Base-by-base conservation (phyloP, 1,140 invertebrate genomes). In the Watersipora subatra region DNA sequence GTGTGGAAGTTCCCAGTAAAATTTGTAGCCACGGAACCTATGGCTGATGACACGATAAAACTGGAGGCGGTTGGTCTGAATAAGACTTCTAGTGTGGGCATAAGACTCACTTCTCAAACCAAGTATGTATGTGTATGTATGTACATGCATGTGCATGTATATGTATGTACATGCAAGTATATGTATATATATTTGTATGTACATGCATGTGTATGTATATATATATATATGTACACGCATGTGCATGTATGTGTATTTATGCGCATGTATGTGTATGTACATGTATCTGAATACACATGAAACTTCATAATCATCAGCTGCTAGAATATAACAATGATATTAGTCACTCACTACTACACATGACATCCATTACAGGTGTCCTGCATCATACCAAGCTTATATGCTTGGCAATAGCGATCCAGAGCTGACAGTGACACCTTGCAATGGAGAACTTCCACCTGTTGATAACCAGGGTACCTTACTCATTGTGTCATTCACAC, bases 1-100 rank as follows among this genome's bases (percentile, higher is more conserved):
- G 66, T 77, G 22, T 80, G 78, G 78, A 72, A 71, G 63, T 80
- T 79, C 65, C 78, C 79, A 3, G 66, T 80, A 1, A 67, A 70
- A n/a, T 77, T 80, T 66, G 64, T 72, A 15, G 73, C 79, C 28
- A 61, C 72, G 25, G 78, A 79, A 46, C 74, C 78, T 7, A 73
- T 72, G 12, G 71, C 75, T 27, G 79, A 80, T 70, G 79, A 80
- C 66, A 68, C 69, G 17, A 75, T 80, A 12, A 65, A 68, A 12
- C 72, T 80, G 34, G 77, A 79, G 66, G 76, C 76, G 15, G 66
- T 69, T 0, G 76, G 77, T 27, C 70, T 80, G 1, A 70, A 74
- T 65, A 76, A 77, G 62, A 69, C 71, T 28, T 76, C 76, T 0
- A 72, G 67, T 63, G 73, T 78, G 57, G 74, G 75, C 12, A 79